Base-by-base conservation (phyloP, 2,113 vertebrate genomes). In the Lepisosteus oculatus region DNA sequence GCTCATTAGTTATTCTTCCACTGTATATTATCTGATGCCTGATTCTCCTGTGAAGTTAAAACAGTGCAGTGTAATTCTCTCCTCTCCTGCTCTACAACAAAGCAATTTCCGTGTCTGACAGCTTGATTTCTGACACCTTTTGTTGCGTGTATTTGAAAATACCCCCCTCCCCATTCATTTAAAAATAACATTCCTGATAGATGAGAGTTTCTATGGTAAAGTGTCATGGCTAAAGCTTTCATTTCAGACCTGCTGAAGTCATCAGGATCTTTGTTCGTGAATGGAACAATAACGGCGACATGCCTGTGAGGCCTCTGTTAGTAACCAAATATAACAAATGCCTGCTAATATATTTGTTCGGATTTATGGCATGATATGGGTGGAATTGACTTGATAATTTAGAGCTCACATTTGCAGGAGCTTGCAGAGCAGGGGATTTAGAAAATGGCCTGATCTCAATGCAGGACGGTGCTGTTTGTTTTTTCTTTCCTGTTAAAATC, bases 51-150 rank as follows among this genome's bases (percentile, higher is more conserved):
- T 4, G 3, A 41, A 62, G 62, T 15, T 14, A 43, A 44, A 71
- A 61, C 2, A n/a, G 43, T 51, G 15, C 43, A 17, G 13, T 62
- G n/a, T 62, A 55, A 51, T 69, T 69, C 55, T 69, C 56, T 57
- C 15, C 9, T 62, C 42, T 61, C 42, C 66, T 68, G 64, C 64
- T 57, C 54, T 43, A 56, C 56, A 62, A 61, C 55, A 67, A 51
- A 76, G 79, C 81, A 78, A 75, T 77, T 85, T 81, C 74, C 73
- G 59, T 72, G 72, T 83, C 78, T 86, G 82, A 84, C 81, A 85
- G 82, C 80, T 86, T 85, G 77, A 81, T 85, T 78, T 68, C 80
- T 78, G 80, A 80, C 85, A 83, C 76, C 69, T 72, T 55, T 62
- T 72, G 70, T 78, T 67, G 78, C 41, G 59, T 71, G 75, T 81